phyloP scores from a whole-genome alignment of 1,140 invertebrate species.

The Contarinia nasturtii region DNA sequence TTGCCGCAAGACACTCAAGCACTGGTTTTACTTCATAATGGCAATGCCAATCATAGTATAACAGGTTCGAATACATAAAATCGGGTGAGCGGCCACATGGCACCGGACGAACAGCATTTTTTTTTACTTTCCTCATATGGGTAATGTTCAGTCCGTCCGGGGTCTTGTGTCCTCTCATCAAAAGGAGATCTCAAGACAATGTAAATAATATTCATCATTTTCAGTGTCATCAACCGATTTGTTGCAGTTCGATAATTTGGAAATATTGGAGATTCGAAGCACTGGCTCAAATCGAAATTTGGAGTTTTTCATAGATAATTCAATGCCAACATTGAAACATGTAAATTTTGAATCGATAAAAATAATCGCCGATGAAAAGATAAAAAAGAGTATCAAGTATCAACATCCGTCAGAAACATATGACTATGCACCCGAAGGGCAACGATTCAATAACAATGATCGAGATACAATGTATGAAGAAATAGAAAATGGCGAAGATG shows the following conservation, averaged over 20 bases:
- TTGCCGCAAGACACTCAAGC: constrained; percentile 35
- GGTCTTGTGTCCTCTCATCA: no score
- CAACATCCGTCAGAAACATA: constrained; percentile 15
- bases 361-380: constrained; percentile 15
- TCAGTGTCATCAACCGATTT: neutral
- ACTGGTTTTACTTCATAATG: constrained; percentile 27
- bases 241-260: constrained; percentile 27
- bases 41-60: constrained; percentile 16
- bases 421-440: constrained; percentile 16
- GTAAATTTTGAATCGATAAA: constrained; percentile 25
- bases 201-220: neutral
- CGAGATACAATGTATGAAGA: no score
- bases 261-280: constrained; percentile 39
- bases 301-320: constrained; percentile 23
- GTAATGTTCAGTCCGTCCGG: no score
- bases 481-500: constrained; percentile 3
- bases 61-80: constrained; percentile 8
- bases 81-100: no score
- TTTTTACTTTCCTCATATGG: no score
- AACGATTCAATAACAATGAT: constrained; percentile 3
- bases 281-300: constrained; percentile 13
- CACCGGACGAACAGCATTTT: no score
- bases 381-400: constrained; percentile 16
- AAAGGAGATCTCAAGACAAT: neutral
- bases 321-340: constrained; percentile 22